Conservation (phyloP, 2,113 vertebrate species). For the Chloebia gouldiae region DNA sequence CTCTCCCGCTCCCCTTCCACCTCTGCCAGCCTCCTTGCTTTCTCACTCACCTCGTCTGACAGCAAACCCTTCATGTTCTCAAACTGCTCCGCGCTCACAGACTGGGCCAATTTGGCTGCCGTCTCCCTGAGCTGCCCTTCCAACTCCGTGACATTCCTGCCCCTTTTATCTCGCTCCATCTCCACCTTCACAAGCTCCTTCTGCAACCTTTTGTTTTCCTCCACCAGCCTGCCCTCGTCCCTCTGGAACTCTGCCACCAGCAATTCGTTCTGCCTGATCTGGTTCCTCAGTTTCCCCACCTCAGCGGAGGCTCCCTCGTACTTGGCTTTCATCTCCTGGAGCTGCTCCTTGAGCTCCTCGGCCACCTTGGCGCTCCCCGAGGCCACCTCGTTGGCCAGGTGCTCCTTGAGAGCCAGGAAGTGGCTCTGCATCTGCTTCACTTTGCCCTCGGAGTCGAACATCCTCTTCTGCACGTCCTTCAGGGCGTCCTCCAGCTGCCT, state of each 20-base stretch:
- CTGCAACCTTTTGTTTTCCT: conserved; percentile 81
- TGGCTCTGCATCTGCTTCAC: conserved; percentile 96
- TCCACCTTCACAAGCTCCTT: conserved; percentile 73
- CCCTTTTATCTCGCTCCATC: conserved; percentile 76
- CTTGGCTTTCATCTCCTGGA: conserved; percentile 86
- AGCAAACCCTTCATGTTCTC: conserved; percentile 89
- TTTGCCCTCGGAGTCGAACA: conserved; percentile 95
- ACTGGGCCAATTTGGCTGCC: conserved; percentile 61
- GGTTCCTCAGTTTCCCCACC: conserved; percentile 88
- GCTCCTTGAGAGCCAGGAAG: conserved; percentile 92
- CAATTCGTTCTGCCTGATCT: conserved; percentile 88
- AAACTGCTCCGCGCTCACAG: conserved; percentile 81
- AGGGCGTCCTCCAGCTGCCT: conserved; percentile 91
- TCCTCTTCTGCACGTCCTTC: conserved; percentile 95
- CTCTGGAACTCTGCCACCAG: conserved; percentile 86
- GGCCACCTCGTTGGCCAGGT: conserved; percentile 74
- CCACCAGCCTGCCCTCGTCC: conserved; percentile 81
- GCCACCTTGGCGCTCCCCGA: conserved; percentile 58
- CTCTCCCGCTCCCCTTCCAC: conserved; percentile 79
- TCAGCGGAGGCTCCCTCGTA: conserved; percentile 92
- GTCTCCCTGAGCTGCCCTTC: conserved; percentile 79
- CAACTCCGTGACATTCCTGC: conserved; percentile 58
- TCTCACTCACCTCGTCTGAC: conserved; percentile 83
- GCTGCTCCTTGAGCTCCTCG: conserved; percentile 87
- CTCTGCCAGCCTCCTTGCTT: conserved; percentile 80